Percentiles rank a stretch among this genome's conserved stretches.
Conservation (phyloP, 2,888 invertebrate genomes). For the Clivina fossor region DNA sequence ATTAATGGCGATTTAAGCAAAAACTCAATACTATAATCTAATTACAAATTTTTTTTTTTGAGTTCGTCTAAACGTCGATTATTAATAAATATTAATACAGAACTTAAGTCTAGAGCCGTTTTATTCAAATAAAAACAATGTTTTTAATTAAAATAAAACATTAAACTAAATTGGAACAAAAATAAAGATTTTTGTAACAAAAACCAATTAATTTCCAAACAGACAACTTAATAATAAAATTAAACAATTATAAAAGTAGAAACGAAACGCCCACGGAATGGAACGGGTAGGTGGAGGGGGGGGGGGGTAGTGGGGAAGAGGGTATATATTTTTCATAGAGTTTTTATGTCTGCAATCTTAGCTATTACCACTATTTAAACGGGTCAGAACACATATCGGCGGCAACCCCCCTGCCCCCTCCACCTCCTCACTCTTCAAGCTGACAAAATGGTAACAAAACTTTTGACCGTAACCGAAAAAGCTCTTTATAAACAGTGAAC, state of each 20-base stretch:
- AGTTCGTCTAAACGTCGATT: no score
- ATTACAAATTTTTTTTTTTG: no score
- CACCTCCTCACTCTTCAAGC: no score
- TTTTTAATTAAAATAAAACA: not conserved
- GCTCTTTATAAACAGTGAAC: conserved; percentile 17
- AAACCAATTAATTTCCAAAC: not conserved
- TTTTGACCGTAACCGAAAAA: not conserved
- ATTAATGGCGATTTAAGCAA: no score
- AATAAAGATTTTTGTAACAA: not conserved
- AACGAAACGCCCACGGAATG: no score
- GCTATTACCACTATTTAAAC: not conserved
- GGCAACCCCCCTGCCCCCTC: no score
- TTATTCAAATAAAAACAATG: not conserved
- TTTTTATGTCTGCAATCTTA: conserved; percentile 21
- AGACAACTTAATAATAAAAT: conserved; percentile 11
- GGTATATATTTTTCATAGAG: conserved; percentile 25
- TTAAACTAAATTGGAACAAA: not conserved
- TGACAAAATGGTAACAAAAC: no score
- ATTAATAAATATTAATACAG: no score
- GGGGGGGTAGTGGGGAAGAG: no score
- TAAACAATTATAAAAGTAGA: conserved; percentile 24
- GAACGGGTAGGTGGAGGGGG: no score
- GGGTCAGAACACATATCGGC: conserved; percentile 3
- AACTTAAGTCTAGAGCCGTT: not conserved
- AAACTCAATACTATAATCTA: no score